Percentiles rank a stretch among this genome's conserved stretches.
phyloP scores from a whole-genome alignment of 2,113 vertebrate species.

The Notothenia rossii region DNA sequence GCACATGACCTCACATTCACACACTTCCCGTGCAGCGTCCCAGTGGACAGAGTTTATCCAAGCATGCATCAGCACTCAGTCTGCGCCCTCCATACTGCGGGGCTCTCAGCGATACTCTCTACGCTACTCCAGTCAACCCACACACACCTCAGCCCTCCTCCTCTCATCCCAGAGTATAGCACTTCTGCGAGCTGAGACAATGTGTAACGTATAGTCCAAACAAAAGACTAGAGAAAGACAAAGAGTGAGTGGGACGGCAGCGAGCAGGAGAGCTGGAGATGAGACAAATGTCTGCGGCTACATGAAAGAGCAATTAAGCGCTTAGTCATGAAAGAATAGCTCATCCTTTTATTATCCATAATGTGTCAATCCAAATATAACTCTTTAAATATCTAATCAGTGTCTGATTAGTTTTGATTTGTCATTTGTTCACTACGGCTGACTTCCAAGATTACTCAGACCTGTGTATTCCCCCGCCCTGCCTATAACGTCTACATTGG shows the following conservation, averaged over 20 bases:
- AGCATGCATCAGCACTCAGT: slow-evolving; percentile 38
- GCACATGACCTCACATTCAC: slow-evolving; percentile 38
- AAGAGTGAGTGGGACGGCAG: slow-evolving; percentile 61
- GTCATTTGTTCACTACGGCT: not conserved
- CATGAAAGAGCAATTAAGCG: slow-evolving; percentile 53
- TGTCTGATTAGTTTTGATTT: slow-evolving; percentile 9
- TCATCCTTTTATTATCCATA: slow-evolving; percentile 39
- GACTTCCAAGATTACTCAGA: not conserved
- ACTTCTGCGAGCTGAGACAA: slow-evolving; percentile 52
- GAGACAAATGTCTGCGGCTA: slow-evolving; percentile 67
- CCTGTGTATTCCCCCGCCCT: too few relatives aligned
- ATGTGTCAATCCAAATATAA: slow-evolving; percentile 45
- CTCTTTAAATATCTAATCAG: slow-evolving; percentile 16
- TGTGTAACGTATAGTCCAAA: slow-evolving; percentile 64
- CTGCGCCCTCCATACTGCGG: slow-evolving; percentile 25
- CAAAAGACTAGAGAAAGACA: slow-evolving; percentile 62
- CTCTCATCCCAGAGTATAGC: slow-evolving; percentile 25
- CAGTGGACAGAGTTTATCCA: slow-evolving; percentile 37
- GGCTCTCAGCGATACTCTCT: slow-evolving; percentile 16
- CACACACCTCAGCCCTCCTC: slow-evolving; percentile 44
- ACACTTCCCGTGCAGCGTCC: slow-evolving; percentile 18
- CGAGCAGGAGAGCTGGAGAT: slow-evolving; percentile 53
- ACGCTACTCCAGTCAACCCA: slow-evolving; percentile 35
- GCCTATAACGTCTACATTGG: too few relatives aligned
- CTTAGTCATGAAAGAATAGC: slow-evolving; percentile 58